Evolutionary conservation across 2,797 vertebrate genomes (phyloP).

Genomic region (Sarcophilus harrisii): DNA sequence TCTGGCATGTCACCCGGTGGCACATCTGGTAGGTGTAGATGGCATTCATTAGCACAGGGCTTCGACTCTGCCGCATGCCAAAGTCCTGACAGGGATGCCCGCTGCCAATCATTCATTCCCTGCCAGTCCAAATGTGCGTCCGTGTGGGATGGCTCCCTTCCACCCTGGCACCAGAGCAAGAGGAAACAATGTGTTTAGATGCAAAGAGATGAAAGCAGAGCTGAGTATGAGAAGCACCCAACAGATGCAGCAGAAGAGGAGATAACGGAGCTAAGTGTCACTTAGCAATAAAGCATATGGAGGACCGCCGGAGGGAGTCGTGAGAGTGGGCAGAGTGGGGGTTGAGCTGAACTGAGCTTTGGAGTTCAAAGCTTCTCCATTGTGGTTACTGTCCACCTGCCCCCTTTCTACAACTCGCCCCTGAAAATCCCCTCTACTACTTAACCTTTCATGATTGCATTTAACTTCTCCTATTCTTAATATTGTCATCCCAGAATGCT

Average conservation of each 20-base stretch:
- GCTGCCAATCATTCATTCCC: conserved; percentile 83
- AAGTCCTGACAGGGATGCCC: conserved; percentile 83
- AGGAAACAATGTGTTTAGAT: conserved; percentile 80
- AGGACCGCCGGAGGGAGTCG: conserved; percentile 56
- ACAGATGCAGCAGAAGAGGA: conserved; percentile 80
- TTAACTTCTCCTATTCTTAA: not conserved
- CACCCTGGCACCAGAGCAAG: conserved; percentile 82
- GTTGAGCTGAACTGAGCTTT: not conserved
- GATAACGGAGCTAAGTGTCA: conserved; percentile 80
- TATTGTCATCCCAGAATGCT: not conserved
- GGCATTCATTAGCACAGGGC: conserved; percentile 86
- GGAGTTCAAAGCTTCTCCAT: not conserved
- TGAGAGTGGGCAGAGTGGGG: conserved; percentile 38
- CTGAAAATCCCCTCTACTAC: not conserved
- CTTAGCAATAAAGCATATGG: conserved; percentile 77
- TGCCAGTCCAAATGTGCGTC: conserved; percentile 85
- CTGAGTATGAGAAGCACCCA: conserved; percentile 75
- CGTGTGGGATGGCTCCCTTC: conserved; percentile 83
- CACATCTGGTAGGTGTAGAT: conserved; percentile 89
- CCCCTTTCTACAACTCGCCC: not conserved
- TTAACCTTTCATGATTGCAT: not conserved
- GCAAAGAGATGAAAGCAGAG: conserved; percentile 70
- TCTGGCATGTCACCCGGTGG: conserved; percentile 84
- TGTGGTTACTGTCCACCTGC: not conserved
- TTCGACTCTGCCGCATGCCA: conserved; percentile 85